A percentile compares a stretch with the other conserved stretches of the same genome.
phyloP scores from a whole-genome alignment of 2,888 invertebrate genomes.

The Alloplasta piceator region DNA sequence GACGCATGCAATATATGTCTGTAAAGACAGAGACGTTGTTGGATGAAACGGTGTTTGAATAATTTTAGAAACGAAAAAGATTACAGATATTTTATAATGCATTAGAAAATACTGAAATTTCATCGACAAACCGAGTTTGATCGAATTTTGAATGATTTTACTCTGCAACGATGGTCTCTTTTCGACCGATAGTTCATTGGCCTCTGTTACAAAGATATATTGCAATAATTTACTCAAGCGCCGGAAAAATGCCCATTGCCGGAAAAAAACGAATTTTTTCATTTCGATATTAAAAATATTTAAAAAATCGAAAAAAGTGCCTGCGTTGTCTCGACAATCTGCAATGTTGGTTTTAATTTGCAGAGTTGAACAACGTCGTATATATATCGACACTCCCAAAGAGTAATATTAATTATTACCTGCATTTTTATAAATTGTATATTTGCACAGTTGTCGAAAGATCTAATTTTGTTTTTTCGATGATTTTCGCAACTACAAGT shows the following conservation, averaged over 20 bases:
- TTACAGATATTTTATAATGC: too few species aligned
- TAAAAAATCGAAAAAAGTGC: slow-evolving; percentile 48
- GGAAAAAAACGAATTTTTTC: slow-evolving; percentile 8
- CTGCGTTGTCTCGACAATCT: slow-evolving; percentile 53
- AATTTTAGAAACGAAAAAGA: too few species aligned
- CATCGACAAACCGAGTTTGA: too few species aligned
- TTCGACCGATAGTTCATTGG: too few species aligned
- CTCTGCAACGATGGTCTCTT: too few species aligned
- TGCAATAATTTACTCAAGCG: too few species aligned
- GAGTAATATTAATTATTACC: slow-evolving; percentile 61
- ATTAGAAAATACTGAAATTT: too few species aligned
- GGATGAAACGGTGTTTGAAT: too few species aligned
- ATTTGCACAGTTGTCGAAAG: slow-evolving; percentile 38
- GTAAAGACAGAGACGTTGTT: neutral
- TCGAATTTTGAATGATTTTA: too few species aligned
- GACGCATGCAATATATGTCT: slow-evolving; percentile 4
- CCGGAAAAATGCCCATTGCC: too few species aligned
- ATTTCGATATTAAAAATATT: slow-evolving; percentile 48
- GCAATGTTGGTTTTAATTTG: slow-evolving; percentile 41
- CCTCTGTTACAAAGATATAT: too few species aligned
- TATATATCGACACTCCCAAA: slow-evolving; percentile 58
- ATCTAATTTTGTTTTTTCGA: slow-evolving; percentile 15
- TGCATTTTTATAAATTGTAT: slow-evolving; percentile 66
- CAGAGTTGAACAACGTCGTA: slow-evolving; percentile 36
- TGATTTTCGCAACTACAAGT: slow-evolving; percentile 13